phyloP scores from a whole-genome alignment of 2,113 vertebrate species.

The Porphyrio hochstetteri region DNA sequence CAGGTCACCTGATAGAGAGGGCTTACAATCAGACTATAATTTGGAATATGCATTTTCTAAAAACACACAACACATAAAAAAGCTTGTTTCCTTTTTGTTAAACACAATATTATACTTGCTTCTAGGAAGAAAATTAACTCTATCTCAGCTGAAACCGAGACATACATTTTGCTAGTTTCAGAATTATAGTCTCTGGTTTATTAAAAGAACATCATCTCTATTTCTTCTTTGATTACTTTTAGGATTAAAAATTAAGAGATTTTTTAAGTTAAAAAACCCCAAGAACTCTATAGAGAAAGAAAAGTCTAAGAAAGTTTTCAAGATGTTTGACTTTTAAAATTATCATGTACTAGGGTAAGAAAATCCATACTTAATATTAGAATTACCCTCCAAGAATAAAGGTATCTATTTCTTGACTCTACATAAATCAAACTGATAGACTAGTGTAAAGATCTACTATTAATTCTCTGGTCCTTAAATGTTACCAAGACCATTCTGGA shows the following conservation, averaged over 20 bases:
- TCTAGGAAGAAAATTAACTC: too few relatives aligned
- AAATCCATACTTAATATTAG: background rate
- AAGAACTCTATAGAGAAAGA: background rate
- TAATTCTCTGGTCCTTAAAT: background rate
- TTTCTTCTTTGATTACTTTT: background rate
- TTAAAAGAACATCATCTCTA: background rate
- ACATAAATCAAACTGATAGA: background rate
- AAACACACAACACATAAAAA: too few relatives aligned
- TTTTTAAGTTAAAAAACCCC: background rate
- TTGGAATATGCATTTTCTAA: too few relatives aligned
- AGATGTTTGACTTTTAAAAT: background rate
- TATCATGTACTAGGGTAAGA: background rate
- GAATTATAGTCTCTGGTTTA: background rate
- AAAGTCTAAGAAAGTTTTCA: background rate
- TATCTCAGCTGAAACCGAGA: too few relatives aligned
- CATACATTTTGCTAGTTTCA: background rate
- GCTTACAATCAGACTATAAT: too few relatives aligned
- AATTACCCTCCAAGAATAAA: background rate
- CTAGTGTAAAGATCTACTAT: background rate
- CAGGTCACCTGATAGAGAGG: too few relatives aligned
- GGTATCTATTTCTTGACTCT: background rate
- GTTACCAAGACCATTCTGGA: background rate
- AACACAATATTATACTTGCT: too few relatives aligned
- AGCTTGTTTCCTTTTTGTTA: too few relatives aligned
- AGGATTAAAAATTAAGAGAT: background rate